Conservation (phyloP, 2,888 invertebrate species). For the Prosopocoilus inquinatus region DNA sequence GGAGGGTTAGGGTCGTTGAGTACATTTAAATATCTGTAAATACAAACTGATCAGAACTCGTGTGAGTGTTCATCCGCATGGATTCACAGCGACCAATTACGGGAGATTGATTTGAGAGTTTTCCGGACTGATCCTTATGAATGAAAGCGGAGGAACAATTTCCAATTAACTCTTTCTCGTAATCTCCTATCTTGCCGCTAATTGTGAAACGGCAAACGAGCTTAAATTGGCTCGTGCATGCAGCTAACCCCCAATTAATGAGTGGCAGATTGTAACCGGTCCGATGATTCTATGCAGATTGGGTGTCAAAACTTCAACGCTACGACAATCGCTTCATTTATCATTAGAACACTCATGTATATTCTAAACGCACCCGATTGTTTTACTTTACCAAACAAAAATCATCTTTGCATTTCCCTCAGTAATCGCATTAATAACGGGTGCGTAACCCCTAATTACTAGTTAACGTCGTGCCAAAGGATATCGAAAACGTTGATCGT, state of each 20-base stretch:
- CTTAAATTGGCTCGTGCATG: constrained; percentile 44
- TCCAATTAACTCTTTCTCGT: constrained; percentile 49
- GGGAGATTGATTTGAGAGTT: constrained; percentile 39
- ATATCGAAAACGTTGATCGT: constrained; percentile 30
- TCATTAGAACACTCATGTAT: constrained; percentile 18
- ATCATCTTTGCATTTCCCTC: constrained; percentile 27
- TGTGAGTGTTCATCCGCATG: constrained; percentile 37
- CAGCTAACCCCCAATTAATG: constrained; percentile 44
- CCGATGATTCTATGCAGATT: constrained; percentile 39
- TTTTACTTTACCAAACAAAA: constrained; percentile 17
- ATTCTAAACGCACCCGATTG: constrained; percentile 24
- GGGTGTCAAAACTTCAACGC: constrained; percentile 35
- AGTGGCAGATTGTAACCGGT: constrained; percentile 37
- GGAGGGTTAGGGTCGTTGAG: constrained; percentile 22
- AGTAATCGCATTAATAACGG: constrained; percentile 43
- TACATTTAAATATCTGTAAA: constrained; percentile 39
- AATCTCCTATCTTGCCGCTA: constrained; percentile 45
- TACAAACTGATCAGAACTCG: constrained; percentile 30
- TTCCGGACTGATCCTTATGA: constrained; percentile 23
- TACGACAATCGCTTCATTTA: constrained; percentile 29
- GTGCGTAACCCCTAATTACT: constrained; percentile 43
- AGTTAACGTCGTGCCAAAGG: constrained; percentile 23
- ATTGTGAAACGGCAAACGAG: constrained; percentile 40
- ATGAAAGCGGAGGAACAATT: constrained; percentile 37
- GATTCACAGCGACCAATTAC: constrained; percentile 36